These are phyloP conservation scores for Kryptolebias marmoratus DNA, from an alignment of 2,113 vertebrate genomes.

Conservation along the genomic window DNA sequence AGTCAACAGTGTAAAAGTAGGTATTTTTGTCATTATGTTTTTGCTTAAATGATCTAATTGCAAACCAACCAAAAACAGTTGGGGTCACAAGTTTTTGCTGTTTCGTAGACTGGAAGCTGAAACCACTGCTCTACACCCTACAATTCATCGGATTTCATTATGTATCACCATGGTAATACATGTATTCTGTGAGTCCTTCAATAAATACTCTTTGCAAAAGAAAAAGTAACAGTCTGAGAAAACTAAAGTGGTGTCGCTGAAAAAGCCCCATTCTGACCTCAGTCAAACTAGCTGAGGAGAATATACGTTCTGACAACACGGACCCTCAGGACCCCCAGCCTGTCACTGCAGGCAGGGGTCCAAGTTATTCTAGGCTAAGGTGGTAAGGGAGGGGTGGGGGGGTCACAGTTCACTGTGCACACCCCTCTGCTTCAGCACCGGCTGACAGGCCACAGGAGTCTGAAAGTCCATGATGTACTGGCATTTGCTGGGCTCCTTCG, in stretches of 20 bases:
- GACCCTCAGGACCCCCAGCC: constrained; percentile 58
- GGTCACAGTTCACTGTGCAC: constrained; percentile 65
- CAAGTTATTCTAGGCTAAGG: constrained; percentile 52
- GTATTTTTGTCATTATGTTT: too few relatives aligned
- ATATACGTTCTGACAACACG: constrained; percentile 69
- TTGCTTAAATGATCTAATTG: too few relatives aligned
- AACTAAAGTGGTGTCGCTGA: constrained; percentile 29
- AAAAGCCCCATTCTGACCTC: constrained; percentile 48
- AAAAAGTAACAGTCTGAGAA: constrained; percentile 28
- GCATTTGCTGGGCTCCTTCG: constrained; percentile 78
- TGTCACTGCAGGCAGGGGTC: constrained; percentile 46
- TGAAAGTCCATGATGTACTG: constrained; percentile 71
- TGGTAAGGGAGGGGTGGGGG: constrained; percentile 29
- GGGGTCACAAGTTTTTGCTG: too few relatives aligned
- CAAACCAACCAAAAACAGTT: too few relatives aligned
- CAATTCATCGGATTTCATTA: too few relatives aligned
- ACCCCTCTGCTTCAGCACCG: constrained; percentile 61
- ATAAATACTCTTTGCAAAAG: not conserved
- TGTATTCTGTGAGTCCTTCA: too few relatives aligned
- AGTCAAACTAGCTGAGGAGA: constrained; percentile 57
- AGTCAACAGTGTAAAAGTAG: too few relatives aligned
- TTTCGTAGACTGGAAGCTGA: too few relatives aligned
- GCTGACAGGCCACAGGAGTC: constrained; percentile 68
- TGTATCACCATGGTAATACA: too few relatives aligned
- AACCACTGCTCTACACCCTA: too few relatives aligned